These are phyloP conservation scores for Falco cherrug DNA, from an alignment of 2,797 vertebrate genomes.

Conservation along the genomic window DNA sequence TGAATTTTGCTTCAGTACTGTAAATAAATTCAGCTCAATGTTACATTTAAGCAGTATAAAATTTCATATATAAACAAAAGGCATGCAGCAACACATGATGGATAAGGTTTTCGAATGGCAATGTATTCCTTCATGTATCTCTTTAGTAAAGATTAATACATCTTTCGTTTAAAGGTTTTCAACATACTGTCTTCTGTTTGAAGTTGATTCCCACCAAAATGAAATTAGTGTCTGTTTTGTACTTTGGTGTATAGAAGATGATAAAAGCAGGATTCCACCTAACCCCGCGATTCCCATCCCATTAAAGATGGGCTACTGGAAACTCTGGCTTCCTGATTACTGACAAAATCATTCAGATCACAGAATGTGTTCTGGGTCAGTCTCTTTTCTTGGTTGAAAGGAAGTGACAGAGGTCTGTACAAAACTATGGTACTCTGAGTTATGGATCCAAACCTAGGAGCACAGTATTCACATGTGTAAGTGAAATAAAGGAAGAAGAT, in stretches of 20 bases:
- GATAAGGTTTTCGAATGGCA: neutral
- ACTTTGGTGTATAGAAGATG: neutral
- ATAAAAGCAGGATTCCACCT: neutral
- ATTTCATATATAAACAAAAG: neutral
- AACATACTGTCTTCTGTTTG: neutral
- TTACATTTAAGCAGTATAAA: neutral
- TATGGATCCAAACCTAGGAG: neutral
- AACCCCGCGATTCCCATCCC: neutral
- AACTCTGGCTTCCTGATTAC: neutral
- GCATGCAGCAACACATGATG: neutral
- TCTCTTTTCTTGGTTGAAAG: neutral
- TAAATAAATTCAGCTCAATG: neutral
- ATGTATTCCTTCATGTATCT: neutral
- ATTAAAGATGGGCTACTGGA: neutral
- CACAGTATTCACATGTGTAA: neutral
- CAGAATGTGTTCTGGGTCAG: neutral
- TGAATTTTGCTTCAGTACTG: neutral
- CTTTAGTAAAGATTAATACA: neutral
- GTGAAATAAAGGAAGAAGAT: neutral
- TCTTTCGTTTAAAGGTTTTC: neutral
- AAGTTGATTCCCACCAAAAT: neutral
- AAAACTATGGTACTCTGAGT: neutral
- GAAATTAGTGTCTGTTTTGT: neutral
- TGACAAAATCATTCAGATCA: neutral
- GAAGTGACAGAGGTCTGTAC: neutral